Evolutionary conservation across 2,888 invertebrate species (phyloP), one percentile per base, ranked within the genome.

Genomic region (Cephus spinipes): DNA sequence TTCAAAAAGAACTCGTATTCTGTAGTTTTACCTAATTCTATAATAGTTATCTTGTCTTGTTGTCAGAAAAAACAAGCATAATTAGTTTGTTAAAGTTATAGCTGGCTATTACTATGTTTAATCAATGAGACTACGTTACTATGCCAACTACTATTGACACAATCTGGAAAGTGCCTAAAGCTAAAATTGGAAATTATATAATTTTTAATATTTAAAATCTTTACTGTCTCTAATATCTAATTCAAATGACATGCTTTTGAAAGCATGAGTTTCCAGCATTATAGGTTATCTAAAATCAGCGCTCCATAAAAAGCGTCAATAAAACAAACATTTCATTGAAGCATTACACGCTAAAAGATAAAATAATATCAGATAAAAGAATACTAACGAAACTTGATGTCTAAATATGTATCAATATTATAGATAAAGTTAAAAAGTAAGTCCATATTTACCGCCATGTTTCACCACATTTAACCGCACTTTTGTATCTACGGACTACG

Each of bases 401-500:
- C 6, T 23, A 55, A 55, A 23, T 6, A 23, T 23, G 9, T 23
- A 55, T 0, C 6, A 74, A 40, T 9, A 6, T 71, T 34, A 68
- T 31, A 30, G 12, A 75, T n/a, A 15, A 36, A 3, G 55, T 30
- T 4, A 15, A 34, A 33, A 73, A 23, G 3, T 69, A 40, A 1
- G 23, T 23, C 55, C 55, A 55, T 55, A 55, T 9, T 55, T 77
- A 83, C 83, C 80, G 83, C 82, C 83, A 83, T 82, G 75, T 79
- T 82, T 71, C 32, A 74, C 75, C 69, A 35, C 80, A 80, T 80
- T 79, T 79, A 74, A 74, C 23, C 69, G 9, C 40, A 35, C 77
- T 69, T 78, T 69, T 77, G 78, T 77, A 76, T 23, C 55, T 55
- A 55, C 31, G 31, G 31, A 31, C 31, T 31, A 31, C 23, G 55